These are phyloP conservation scores for Lacerta agilis DNA, from an alignment of 2,797 vertebrate species.

Conservation along the genomic window DNA sequence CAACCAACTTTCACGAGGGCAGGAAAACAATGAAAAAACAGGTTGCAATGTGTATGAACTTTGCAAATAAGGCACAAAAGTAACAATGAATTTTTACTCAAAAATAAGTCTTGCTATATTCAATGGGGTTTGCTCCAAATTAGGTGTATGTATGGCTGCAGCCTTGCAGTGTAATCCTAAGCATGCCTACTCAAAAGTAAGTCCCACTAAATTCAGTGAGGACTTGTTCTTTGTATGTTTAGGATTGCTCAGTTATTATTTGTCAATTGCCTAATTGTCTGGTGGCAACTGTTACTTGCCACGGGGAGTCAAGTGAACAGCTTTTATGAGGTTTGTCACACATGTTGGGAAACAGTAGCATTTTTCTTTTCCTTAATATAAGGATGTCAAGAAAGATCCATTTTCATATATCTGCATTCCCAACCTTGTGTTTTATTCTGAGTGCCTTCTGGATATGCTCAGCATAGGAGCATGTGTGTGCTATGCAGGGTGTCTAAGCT, in stretches of 20 bases:
- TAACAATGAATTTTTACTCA: neutral
- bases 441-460: conserved; percentile 17
- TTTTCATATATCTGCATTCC: neutral
- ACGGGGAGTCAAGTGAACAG: neutral
- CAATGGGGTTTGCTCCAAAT: neutral
- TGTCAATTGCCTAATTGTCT: neutral
- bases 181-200: neutral
- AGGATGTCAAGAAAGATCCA: neutral
- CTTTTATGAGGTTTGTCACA: neutral
- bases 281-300: neutral
- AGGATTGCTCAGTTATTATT: neutral
- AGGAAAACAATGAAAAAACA: neutral
- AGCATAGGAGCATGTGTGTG: neutral
- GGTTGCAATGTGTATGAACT: neutral
- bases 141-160: neutral
- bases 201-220: neutral
- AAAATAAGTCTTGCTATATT: neutral
- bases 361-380: neutral
- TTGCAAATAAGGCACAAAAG: neutral
- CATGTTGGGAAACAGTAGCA: neutral
- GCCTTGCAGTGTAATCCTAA: neutral
- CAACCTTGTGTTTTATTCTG: conserved; percentile 1
- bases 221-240: neutral
- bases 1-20: neutral
- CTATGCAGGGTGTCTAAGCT: neutral